These are phyloP conservation scores for Neogale vison DNA, from an alignment of 2,113 vertebrate species.

Conservation along the genomic window DNA sequence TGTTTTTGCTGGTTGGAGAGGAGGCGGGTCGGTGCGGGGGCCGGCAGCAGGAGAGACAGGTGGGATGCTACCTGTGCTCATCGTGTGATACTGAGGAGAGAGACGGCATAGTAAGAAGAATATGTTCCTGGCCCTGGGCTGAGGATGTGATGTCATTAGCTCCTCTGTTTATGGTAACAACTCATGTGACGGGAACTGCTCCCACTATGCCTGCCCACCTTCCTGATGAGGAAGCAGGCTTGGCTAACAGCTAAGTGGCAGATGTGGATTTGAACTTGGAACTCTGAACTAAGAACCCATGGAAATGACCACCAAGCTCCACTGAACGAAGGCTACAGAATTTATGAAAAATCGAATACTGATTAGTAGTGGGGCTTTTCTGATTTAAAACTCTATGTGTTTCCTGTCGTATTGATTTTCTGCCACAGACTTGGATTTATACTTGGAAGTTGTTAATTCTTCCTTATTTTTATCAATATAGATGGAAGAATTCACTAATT, in stretches of 20 bases:
- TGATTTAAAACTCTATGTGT: background rate
- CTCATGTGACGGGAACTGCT: fast-evolving
- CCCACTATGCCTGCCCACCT: fast-evolving
- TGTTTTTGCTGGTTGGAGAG: no score
- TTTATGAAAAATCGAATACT: background rate
- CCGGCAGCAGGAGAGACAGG: fast-evolving
- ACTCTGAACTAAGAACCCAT: background rate
- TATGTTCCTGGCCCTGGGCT: fast-evolving
- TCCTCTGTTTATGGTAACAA: fast-evolving
- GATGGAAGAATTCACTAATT: background rate
- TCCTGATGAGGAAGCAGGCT: no score
- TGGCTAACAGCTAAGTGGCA: fast-evolving
- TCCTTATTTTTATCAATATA: background rate
- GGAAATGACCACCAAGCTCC: fast-evolving
- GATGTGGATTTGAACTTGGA: background rate
- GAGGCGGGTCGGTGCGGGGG: fast-evolving
- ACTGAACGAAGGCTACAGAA: background rate
- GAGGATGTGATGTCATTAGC: fast-evolving
- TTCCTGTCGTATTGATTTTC: background rate
- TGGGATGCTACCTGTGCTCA: fast-evolving
- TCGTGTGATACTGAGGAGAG: fast-evolving
- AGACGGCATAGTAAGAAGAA: fast-evolving
- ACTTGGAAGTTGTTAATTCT: background rate
- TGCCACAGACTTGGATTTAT: background rate
- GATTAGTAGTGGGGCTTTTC: fast-evolving